Conservation (phyloP, 1,140 invertebrate species). For the Megalonaias nervosa region DNA sequence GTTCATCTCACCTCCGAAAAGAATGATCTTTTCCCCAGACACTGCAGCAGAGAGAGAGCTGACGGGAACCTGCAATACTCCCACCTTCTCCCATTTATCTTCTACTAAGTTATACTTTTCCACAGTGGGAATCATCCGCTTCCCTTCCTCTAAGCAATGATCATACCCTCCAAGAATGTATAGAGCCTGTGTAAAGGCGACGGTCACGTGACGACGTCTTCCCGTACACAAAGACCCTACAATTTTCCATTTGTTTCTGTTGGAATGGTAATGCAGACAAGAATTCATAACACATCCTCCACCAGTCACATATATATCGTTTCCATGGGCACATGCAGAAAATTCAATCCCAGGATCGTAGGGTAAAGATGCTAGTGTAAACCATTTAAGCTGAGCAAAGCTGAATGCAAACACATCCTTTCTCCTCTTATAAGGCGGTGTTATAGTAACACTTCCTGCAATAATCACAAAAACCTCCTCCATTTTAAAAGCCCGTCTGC, state of each 20-base stretch:
- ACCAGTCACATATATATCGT: slow-evolving; percentile 61
- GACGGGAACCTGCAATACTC: slow-evolving; percentile 49
- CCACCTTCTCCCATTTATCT: slow-evolving; percentile 55
- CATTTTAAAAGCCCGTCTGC: slow-evolving; percentile 40
- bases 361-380: slow-evolving; percentile 50
- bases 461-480: slow-evolving; percentile 62
- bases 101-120: slow-evolving; percentile 59
- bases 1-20: slow-evolving; percentile 63
- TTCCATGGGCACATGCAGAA: slow-evolving; percentile 57
- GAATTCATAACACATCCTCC: slow-evolving; percentile 55
- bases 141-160: slow-evolving; percentile 53
- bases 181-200: slow-evolving; percentile 52
- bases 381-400: slow-evolving; percentile 58
- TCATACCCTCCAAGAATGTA: slow-evolving; percentile 63
- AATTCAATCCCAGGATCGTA: slow-evolving; percentile 65
- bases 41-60: slow-evolving; percentile 62
- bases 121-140: slow-evolving; percentile 52
- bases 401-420: slow-evolving; percentile 58
- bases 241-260: slow-evolving; percentile 62
- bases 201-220: slow-evolving; percentile 58
- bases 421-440: slow-evolving; percentile 58
- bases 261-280: slow-evolving; percentile 51
- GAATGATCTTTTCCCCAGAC: slow-evolving; percentile 53
- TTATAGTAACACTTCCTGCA: slow-evolving; percentile 57
- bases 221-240: slow-evolving; percentile 52